Evolutionary conservation across 2,113 vertebrate species (phyloP).

Genomic region (Pomatorhinus ruficollis): DNA sequence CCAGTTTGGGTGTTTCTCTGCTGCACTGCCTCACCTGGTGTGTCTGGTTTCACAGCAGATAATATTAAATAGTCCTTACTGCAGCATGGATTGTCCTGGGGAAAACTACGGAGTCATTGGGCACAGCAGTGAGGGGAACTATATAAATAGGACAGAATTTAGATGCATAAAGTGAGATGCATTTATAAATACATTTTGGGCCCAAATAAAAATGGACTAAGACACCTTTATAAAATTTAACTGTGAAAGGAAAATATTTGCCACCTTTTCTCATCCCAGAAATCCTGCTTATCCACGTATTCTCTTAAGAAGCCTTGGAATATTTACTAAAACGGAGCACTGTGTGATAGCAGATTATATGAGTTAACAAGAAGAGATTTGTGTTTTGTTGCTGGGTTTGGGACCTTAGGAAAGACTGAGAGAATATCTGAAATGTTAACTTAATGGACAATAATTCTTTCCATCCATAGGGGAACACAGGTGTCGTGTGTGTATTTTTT

Average conservation of each 20-base stretch:
- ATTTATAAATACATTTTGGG: background rate
- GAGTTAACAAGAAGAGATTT: conserved; percentile 16
- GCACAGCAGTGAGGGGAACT: background rate
- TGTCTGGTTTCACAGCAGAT: background rate
- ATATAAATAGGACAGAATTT: background rate
- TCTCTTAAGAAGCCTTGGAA: background rate
- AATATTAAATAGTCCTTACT: background rate
- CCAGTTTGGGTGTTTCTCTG: too few species aligned
- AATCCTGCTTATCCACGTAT: background rate
- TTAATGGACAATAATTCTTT: conserved; percentile 57
- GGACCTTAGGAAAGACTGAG: background rate
- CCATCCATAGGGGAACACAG: conserved; percentile 1
- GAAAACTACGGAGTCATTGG: accelerated
- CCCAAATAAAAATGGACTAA: background rate
- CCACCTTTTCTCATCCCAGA: background rate
- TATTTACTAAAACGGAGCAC: background rate
- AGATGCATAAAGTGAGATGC: background rate
- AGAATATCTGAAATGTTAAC: conserved; percentile 37
- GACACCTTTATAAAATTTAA: background rate
- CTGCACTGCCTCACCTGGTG: too few species aligned
- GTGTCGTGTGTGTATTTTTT: background rate
- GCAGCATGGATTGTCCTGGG: background rate
- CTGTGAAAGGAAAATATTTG: background rate
- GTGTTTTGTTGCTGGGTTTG: conserved; percentile 2
- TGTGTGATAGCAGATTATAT: background rate